Percentiles rank a stretch among this genome's conserved stretches.
Conservation (phyloP, 1,140 invertebrate genomes). For the Agrypnia vestita region DNA sequence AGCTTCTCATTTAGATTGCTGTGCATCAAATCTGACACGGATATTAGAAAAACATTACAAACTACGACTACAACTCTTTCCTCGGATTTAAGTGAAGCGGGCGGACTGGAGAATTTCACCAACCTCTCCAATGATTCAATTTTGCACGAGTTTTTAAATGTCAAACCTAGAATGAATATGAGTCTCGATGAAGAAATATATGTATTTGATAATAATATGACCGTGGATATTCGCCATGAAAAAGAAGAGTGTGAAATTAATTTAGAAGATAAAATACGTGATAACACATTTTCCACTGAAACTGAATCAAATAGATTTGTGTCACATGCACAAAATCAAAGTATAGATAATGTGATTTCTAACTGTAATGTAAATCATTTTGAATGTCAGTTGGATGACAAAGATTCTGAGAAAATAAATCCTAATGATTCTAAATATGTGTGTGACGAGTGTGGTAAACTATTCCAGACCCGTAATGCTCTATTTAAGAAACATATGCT, state of each 20-base stretch:
- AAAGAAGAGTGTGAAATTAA: background rate
- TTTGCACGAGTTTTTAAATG: conserved; percentile 5
- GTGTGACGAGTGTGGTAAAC: conserved; percentile 26
- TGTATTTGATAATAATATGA: conserved; percentile 9
- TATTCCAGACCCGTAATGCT: conserved; percentile 1
- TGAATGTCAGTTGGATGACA: background rate
- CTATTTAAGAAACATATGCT: conserved; percentile 23
- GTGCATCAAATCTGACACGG: conserved; percentile 37
- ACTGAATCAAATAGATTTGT: background rate
- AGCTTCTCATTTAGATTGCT: conserved; percentile 41
- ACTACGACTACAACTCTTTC: conserved; percentile 7
- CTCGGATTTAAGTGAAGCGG: background rate
- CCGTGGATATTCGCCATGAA: too few relatives aligned
- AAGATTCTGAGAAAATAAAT: conserved; percentile 10
- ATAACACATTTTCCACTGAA: background rate
- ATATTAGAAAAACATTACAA: background rate
- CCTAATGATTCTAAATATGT: background rate
- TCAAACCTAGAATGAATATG: background rate
- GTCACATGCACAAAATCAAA: background rate
- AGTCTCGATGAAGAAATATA: conserved; percentile 1
- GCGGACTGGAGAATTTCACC: background rate
- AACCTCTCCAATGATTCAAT: background rate
- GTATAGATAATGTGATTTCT: background rate
- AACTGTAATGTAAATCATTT: background rate
- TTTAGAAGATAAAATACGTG: background rate